Evolutionary conservation across 2,888 invertebrate species (phyloP), one percentile per base, ranked within the genome.

Genomic region (Cerceris ruficornis): DNA sequence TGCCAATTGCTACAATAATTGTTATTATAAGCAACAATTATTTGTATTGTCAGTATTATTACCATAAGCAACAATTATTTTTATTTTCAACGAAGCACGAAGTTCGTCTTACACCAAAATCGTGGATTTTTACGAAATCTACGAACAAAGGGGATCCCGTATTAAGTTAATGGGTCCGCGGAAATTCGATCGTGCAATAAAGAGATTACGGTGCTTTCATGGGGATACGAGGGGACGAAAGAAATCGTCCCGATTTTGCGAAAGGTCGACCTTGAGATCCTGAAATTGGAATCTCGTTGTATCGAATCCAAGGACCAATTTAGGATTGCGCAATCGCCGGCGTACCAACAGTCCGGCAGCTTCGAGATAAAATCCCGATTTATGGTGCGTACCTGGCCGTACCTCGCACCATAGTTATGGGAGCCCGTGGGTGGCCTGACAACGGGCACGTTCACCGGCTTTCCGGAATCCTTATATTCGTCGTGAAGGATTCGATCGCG

Each of bases 331-430:
- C 88, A 91, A 91, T 84, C 77, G 83, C 65, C 72, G 81, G 73
- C 74, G 80, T 67, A 79, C 68, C 80, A 82, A 84, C 83, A 77
- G 81, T 77, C 84, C 86, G 80, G 85, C 83, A 85, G 83, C 75
- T 76, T 82, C 87, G 89, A 90, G 92, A 92, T 92, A 92, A 92
- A 92, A 91, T 90, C 89, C 91, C 89, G 89, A 92, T 92, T 92
- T 92, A 92, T 91, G 89, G 91, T 83, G 81, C 84, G 86, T 86
- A 77, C 84, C 77, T 77, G 85, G 78, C 77, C 86, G 86, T 87
- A 88, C 86, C 84, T 87, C 82, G 90, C 86, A 84, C 89, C 90
- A 91, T 92, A 92, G 89, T 91, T 92, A 91, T 92, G 91, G 91
- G 89, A 89, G 87, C 82, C 87, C 91, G 91, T 92, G 92, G 91